Conservation (phyloP, 1,140 invertebrate species). For the Cataglyphis hispanica region DNA sequence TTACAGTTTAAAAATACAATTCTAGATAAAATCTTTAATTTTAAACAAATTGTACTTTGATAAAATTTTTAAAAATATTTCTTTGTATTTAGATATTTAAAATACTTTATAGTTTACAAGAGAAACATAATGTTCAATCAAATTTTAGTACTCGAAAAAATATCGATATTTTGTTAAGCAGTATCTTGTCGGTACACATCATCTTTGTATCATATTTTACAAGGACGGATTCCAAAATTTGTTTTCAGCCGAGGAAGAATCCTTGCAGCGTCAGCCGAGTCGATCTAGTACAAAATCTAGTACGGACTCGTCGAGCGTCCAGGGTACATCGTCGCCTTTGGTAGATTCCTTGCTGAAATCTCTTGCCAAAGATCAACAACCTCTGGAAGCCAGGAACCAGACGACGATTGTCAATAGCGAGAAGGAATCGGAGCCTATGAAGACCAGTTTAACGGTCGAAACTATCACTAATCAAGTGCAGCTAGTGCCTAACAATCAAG, state of each 20-base stretch:
- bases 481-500: conserved; percentile 85
- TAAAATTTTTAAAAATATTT: not conserved
- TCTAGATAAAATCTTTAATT: not conserved
- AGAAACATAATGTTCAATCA: not conserved
- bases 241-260: conserved; percentile 81
- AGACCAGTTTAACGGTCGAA: conserved; percentile 83
- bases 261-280: conserved; percentile 86
- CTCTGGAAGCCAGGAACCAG: conserved; percentile 86
- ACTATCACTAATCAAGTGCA: conserved; percentile 85
- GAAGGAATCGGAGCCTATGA: conserved; percentile 82
- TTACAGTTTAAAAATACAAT: not conserved
- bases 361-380: conserved; percentile 87
- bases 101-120: not conserved
- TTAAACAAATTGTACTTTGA: not conserved
- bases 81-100: not conserved
- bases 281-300: conserved; percentile 85
- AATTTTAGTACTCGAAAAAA: not conserved
- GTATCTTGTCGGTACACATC: not conserved
- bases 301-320: conserved; percentile 78
- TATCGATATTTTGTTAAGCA: not conserved
- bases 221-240: not conserved
- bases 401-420: conserved; percentile 83
- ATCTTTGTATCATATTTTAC: not conserved
- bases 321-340: conserved; percentile 81
- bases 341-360: conserved; percentile 88